Conservation (phyloP, 2,113 vertebrate genomes). For the Silurus asotus region DNA sequence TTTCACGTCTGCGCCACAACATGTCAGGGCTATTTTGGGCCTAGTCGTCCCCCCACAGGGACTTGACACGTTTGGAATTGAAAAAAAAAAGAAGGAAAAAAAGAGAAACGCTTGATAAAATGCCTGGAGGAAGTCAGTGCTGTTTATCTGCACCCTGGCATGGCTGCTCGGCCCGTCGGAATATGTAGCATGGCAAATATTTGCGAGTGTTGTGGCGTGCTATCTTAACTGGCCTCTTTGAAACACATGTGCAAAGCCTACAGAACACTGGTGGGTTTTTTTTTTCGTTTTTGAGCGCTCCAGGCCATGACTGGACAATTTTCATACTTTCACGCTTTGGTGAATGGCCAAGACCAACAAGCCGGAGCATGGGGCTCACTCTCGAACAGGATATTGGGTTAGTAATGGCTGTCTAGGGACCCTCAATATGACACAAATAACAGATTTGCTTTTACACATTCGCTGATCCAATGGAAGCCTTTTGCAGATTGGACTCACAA, state of each 20-base stretch:
- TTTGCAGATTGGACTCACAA: conserved; percentile 45
- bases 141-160: conserved; percentile 71
- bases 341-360: conserved; percentile 73
- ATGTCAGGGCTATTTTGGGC: conserved; percentile 65
- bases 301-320: conserved; percentile 72
- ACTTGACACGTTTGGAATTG: conserved; percentile 64
- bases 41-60: conserved; percentile 51
- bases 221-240: conserved; percentile 53
- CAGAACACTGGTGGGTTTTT: conserved; percentile 60
- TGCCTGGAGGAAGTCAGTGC: conserved; percentile 66
- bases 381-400: conserved; percentile 77
- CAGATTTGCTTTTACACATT: conserved; percentile 60
- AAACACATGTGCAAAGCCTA: conserved; percentile 58
- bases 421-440: conserved; percentile 65
- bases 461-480: conserved; percentile 52
- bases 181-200: conserved; percentile 61
- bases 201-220: conserved; percentile 38
- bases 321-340: conserved; percentile 75
- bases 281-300: conserved; percentile 56
- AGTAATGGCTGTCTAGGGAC: conserved; percentile 74
- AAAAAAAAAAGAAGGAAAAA: conserved; percentile 42
- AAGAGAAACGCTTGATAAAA: conserved; percentile 66
- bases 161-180: conserved; percentile 55
- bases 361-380: conserved; percentile 63
- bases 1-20: conserved; percentile 52